Conservation (phyloP, 2,888 invertebrate species). For the Calameuta pallipes region DNA sequence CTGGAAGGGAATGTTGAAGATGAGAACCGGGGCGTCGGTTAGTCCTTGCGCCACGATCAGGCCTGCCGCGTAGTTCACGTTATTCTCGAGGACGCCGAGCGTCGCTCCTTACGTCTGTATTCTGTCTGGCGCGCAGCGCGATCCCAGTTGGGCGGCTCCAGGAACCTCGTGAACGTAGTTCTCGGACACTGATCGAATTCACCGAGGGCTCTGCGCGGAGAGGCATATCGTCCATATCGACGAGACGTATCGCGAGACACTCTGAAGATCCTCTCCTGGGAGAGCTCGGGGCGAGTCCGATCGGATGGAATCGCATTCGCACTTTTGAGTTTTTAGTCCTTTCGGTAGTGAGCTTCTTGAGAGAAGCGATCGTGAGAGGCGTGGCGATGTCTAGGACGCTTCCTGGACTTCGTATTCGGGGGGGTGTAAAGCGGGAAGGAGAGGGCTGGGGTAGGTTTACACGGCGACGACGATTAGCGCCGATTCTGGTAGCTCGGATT, state of each 20-base stretch:
- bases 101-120: not conserved
- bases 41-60: not conserved
- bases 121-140: not conserved
- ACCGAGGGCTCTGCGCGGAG: not conserved
- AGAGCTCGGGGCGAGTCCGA: not conserved
- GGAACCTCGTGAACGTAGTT: not conserved
- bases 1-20: not conserved
- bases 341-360: not conserved
- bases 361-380: not conserved
- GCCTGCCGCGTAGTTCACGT: not conserved
- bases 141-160: not conserved
- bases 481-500: slow-evolving; percentile 59
- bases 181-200: not conserved
- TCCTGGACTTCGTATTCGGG: slow-evolving; percentile 34
- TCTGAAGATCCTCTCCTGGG: not conserved
- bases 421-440: slow-evolving; percentile 28
- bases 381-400: slow-evolving; percentile 34
- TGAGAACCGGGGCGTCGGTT: not conserved
- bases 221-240: not conserved
- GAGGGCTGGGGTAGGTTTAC: slow-evolving; percentile 21
- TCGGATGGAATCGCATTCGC: not conserved
- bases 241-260: not conserved
- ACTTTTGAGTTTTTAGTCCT: not conserved
- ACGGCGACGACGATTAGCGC: slow-evolving; percentile 50
- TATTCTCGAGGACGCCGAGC: not conserved